Evolutionary conservation across 1,140 invertebrate species (phyloP).

Genomic region (Trachelipus rathkii): DNA sequence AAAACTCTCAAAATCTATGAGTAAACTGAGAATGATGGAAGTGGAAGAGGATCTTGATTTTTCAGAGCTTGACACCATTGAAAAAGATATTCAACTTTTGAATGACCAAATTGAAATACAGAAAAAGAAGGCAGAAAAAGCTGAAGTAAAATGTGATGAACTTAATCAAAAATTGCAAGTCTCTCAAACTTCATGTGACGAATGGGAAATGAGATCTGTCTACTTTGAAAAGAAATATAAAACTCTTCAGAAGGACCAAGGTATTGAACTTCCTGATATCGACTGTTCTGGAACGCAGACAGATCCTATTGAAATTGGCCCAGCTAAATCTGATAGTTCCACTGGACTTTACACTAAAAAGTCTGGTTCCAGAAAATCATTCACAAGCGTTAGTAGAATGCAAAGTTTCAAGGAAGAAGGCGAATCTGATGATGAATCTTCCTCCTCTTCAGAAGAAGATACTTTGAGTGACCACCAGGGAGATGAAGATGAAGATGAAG

Average conservation of each 20-base stretch:
- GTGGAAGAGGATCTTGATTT: conserved; percentile 58
- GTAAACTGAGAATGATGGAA: conserved; percentile 70
- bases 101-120: conserved; percentile 71
- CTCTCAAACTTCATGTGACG: conserved; percentile 55
- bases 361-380: conserved; percentile 33
- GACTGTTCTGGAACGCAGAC: conserved; percentile 36
- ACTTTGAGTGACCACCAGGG: conserved; percentile 21
- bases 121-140: conserved; percentile 69
- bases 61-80: conserved; percentile 48
- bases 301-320: conserved; percentile 32
- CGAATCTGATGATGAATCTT: conserved; percentile 26
- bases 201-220: conserved; percentile 40
- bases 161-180: conserved; percentile 70
- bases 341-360: conserved; percentile 20
- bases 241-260: conserved; percentile 39
- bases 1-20: conserved; percentile 60
- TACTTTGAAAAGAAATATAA: conserved; percentile 45
- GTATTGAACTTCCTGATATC: conserved; percentile 43
- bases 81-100: conserved; percentile 53
- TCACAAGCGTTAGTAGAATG: conserved; percentile 37
- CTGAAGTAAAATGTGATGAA: conserved; percentile 71
- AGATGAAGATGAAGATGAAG: conserved; percentile 33
- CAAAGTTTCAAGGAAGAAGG: conserved; percentile 40
- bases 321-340: conserved; percentile 13
- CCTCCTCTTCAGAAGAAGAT: conserved; percentile 28